Evolutionary conservation across 1,140 invertebrate genomes (phyloP), one percentile per base, ranked within the genome.

Genomic region (Achroia grisella): DNA sequence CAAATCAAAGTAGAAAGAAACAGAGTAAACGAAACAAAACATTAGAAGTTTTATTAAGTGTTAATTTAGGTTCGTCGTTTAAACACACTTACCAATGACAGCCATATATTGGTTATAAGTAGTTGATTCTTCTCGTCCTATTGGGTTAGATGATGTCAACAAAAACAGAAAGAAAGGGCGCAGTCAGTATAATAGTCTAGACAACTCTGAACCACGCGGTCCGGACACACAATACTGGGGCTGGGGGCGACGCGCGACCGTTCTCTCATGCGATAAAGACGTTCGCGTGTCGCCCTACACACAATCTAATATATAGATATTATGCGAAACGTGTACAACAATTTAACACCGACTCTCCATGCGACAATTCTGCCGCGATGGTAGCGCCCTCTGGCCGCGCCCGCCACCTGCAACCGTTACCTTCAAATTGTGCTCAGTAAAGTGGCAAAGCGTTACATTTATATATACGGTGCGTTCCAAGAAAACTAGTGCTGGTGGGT

Each of bases 91-190:
- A 94, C 93, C 92, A 93, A 89, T 87, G 91, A 92, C 87, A 93
- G 89, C 92, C 92, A 93, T 88, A 93, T 92, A 90, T 93, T 93
- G 86, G 92, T 93, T 87, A 93, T 93, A 87, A 93, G 91, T 87
- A 93, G 90, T 89, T 93, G 92, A 89, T 93, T 93, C 89, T 93
- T 93, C 89, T 93, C 92, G 88, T 93, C 92, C 92, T 93, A 91
- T 86, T 91, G 70, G 78, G 78, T 82, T 82, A 86, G 84, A 87
- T 87, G 81, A 80, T 78, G 81, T 89, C 87, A 88, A 88, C 87
- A 88, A 88, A 88, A 89, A 89, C 86, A 88, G 84, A 88, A 89
- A 89, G 86, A 89, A 88, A 86, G 87, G 87, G 79, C 80, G 87
- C 88, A 88, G 87, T 87, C 88, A 86, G 84, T 86, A 86, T 68